phyloP scores from a whole-genome alignment of 2,113 vertebrate genomes.

The Chrysemys picta region DNA sequence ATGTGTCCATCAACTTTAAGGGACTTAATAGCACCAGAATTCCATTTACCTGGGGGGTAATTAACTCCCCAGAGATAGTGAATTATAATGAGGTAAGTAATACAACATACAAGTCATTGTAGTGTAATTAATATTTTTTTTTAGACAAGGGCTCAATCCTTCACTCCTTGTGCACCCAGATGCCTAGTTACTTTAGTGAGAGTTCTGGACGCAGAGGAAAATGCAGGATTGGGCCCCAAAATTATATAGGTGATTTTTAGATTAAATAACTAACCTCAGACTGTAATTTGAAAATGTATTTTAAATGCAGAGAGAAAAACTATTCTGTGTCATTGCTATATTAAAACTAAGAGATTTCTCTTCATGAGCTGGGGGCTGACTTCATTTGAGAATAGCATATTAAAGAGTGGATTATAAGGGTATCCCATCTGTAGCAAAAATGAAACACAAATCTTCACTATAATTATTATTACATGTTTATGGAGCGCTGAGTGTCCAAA shows the following conservation, averaged over 20 bases:
- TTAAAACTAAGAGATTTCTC: neutral
- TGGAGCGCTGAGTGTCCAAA: neutral
- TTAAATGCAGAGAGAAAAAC: neutral
- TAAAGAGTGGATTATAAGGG: neutral
- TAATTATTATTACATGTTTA: neutral
- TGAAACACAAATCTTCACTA: slow-evolving; percentile 7
- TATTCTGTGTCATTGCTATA: neutral
- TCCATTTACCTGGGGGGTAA: neutral
- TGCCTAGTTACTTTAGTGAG: neutral
- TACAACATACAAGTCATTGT: neutral
- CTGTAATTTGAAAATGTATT: neutral
- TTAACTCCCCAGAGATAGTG: neutral
- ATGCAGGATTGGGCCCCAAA: neutral
- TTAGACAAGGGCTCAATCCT: neutral
- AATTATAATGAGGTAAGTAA: rapidly evolving
- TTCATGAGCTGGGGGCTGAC: neutral
- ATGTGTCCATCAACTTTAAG: slow-evolving; percentile 5
- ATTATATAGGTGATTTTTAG: neutral
- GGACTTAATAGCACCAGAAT: neutral
- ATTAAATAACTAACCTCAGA: neutral
- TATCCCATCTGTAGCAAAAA: neutral
- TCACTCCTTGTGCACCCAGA: neutral
- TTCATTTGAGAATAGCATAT: neutral
- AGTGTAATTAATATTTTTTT: neutral
- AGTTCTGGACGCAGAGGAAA: neutral